Conservation (phyloP, 2,888 invertebrate genomes). For the Hipparchia sbordonii region DNA sequence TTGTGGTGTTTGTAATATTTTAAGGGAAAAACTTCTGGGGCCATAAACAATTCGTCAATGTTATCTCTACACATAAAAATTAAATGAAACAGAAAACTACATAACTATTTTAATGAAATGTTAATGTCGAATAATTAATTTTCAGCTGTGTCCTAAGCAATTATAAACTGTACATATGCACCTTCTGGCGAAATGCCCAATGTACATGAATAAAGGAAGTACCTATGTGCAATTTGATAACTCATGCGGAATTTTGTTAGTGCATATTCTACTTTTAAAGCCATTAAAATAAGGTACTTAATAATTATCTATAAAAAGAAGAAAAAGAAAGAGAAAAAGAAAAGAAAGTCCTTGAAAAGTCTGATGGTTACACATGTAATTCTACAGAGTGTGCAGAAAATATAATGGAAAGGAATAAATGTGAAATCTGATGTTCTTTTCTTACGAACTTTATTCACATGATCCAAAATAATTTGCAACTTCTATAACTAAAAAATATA, state of each 20-base stretch:
- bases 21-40: not conserved
- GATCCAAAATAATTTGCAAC: too few relatives aligned
- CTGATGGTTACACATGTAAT: too few relatives aligned
- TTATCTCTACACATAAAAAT: not conserved
- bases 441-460: too few relatives aligned
- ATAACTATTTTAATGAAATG: not conserved
- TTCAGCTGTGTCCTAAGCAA: slow-evolving; percentile 7
- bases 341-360: too few relatives aligned
- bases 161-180: slow-evolving; percentile 3
- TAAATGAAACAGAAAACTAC: not conserved
- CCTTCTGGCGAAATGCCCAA: slow-evolving; percentile 8
- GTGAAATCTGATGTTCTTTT: too few relatives aligned
- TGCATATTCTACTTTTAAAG: not conserved
- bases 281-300: too few relatives aligned
- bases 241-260: not conserved
- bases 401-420: too few relatives aligned
- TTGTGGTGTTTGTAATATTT: too few relatives aligned
- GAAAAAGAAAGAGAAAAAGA: too few relatives aligned
- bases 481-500: not conserved
- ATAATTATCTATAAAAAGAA: too few relatives aligned
- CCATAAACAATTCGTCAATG: not conserved
- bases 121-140: slow-evolving; percentile 7
- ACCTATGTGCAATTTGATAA: not conserved
- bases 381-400: too few relatives aligned
- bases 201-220: not conserved